A percentile compares a stretch with the other conserved stretches of the same genome.
Conservation (phyloP, 2,797 vertebrate genomes). For the Lindbergichthys nudifrons region DNA sequence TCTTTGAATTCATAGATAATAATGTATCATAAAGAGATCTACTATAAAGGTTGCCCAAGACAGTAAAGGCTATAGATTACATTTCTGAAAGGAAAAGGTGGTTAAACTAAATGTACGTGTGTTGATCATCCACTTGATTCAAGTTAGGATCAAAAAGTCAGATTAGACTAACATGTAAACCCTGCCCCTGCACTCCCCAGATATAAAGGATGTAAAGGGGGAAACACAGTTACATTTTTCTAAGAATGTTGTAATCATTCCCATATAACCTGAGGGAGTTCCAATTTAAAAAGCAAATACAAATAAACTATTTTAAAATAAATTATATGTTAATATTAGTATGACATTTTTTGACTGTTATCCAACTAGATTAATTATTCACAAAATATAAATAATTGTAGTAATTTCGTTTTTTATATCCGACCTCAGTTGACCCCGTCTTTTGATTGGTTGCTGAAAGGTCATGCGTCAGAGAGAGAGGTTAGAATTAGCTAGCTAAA, state of each 20-base stretch:
- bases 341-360: neutral
- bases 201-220: no score
- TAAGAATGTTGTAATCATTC: no score
- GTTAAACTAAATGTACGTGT: neutral
- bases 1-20: slow-evolving; percentile 16
- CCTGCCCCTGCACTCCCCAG: no score
- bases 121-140: no score
- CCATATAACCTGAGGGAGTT: no score
- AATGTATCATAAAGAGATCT: neutral
- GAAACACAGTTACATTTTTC: no score
- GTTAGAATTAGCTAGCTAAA: no score
- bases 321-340: neutral
- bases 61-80: neutral
- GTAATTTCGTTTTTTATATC: neutral
- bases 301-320: neutral
- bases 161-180: no score
- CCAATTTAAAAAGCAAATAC: no score
- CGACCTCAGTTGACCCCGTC: neutral
- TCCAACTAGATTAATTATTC: neutral
- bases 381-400: neutral
- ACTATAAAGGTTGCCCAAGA: neutral
- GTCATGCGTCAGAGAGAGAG: no score
- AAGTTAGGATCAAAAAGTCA: no score
- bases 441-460: neutral
- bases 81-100: neutral